Evolutionary conservation across 2,113 vertebrate species (phyloP), one percentile per base, ranked within the genome.

Genomic region (Cyprinodon variegatus): DNA sequence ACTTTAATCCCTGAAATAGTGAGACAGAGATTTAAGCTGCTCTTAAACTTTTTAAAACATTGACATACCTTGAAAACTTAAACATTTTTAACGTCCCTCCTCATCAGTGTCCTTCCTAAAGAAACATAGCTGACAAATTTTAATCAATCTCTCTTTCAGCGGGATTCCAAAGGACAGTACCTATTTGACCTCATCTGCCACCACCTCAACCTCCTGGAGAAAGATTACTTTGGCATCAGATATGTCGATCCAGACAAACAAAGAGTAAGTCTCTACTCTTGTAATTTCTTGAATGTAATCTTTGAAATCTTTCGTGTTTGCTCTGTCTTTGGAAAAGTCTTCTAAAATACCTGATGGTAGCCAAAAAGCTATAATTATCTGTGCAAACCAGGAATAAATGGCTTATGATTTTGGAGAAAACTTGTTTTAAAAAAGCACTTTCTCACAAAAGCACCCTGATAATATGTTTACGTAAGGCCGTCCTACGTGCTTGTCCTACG

Each of bases 231-330:
- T 71, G 97, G 97, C 70, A 98, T 99, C 79, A 94, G 97, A 81
- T 99, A 96, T 85, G 97, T 98, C 88, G 97, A 99, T 85, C 96
- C 97, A 1, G 97, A 99, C 92, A 98, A 98, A 87, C 97, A 99
- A 86, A 92, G 97, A 94, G 97, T 99, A 86, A 95, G 96, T 91
- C 10, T 39, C 11, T 0, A 11, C 57, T 17, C 39, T 46, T 29
- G 3, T 53, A 20, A 38, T 29, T 8, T 13, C 10, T 43, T 29
- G 0, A 10, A 29, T 29, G 29, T 29, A 29, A 29, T 29, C 29
- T 2, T 29, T 29, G 29, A 29, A 29, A 29, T 29, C 29, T 29
- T 29, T 29, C 29, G 29, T 29, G 29, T 53, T 53, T 53, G 4
- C 20, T 53, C 50, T 53, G 50, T 50, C 4, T 53, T 53, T 53